Percentiles rank a stretch among this genome's conserved stretches.
These are phyloP conservation scores for Zaprionus kolodkinae DNA, from an alignment of 1,140 invertebrate species.

Conservation along the genomic window DNA sequence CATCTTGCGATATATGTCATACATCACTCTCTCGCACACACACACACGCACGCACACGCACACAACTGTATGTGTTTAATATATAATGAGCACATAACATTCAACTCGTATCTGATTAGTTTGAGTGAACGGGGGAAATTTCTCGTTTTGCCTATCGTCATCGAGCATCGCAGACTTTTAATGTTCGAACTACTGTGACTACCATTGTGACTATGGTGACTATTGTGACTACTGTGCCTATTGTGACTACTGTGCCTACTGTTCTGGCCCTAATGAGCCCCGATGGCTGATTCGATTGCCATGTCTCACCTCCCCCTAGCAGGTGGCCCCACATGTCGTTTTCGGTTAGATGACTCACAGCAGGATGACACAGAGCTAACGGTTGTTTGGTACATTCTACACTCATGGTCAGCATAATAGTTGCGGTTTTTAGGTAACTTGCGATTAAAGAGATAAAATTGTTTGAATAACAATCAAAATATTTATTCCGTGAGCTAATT, in stretches of 20 bases:
- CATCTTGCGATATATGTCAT: conserved; percentile 61
- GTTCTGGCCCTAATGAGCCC: not conserved
- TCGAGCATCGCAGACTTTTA: not conserved
- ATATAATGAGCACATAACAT: conserved; percentile 17
- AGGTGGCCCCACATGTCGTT: not conserved
- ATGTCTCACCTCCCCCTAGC: no score
- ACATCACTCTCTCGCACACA: conserved; percentile 37
- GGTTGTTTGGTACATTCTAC: not conserved
- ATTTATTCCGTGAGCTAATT: no score
- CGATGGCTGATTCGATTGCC: not conserved
- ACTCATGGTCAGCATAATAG: no score
- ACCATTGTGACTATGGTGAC: no score
- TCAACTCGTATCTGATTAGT: conserved; percentile 4
- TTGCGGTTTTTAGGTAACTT: no score
- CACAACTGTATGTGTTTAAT: not conserved
- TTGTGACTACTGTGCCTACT: not conserved
- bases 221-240: not conserved
- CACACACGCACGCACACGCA: conserved; percentile 15
- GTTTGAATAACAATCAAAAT: no score
- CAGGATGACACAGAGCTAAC: conserved; percentile 31
- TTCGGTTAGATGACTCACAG: conserved; percentile 27
- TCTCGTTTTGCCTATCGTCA: not conserved
- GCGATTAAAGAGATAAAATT: no score
- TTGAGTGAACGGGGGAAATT: conserved; percentile 3
- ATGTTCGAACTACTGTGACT: not conserved